Evolutionary conservation across 2,113 vertebrate genomes (phyloP), one percentile per base, ranked within the genome.

Genomic region (Dasyprocta punctata): DNA sequence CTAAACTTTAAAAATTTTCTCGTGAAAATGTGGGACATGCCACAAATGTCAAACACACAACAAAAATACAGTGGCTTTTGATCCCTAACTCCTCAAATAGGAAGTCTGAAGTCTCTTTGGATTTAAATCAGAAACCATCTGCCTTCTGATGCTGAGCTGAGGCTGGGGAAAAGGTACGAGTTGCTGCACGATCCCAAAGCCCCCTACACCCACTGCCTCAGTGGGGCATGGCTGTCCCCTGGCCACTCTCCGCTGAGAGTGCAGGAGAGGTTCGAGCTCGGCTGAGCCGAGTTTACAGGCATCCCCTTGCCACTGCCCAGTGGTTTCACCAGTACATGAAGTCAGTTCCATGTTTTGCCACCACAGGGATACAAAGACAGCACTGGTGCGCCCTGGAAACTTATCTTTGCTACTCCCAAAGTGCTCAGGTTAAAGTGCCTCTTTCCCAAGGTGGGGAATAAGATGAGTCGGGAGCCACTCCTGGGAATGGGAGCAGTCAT

Each of bases 401-500:
- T 24, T 2, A 71, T 30, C 7, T 1, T 13, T 56, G 60, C 47
- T 30, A n/a, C 11, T 56, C 84, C 61, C 65, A 58, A 28, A 1
- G 0, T 56, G n/a, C 1, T 0, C 28, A 60, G 38, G 30, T 13
- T 58, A 7, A 95, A 71, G 7, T 88, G 0, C 6, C n/a, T 33
- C 4, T 0, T 10, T 38, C 88, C 89, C 10, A 56, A 65, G 7
- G 36, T 2, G 13, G 0, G 3, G 78, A n/a, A 16, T 6, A 52
- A 73, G 71, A 86, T 49, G 0, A 2, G 96, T 0, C 52, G 71
- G 63, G 54, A 44, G n/a, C 58, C 94, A 49, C 77, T 36, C 38
- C 1, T 52, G 88, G 73, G 89, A 97, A 41, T 3, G 0, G 4
- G 12, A 89, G 82, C 2, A 60, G 80, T 33, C 52, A 19, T 6